Evolutionary conservation across 1,140 invertebrate genomes (phyloP).

Genomic region (Saxidomus purpurata): DNA sequence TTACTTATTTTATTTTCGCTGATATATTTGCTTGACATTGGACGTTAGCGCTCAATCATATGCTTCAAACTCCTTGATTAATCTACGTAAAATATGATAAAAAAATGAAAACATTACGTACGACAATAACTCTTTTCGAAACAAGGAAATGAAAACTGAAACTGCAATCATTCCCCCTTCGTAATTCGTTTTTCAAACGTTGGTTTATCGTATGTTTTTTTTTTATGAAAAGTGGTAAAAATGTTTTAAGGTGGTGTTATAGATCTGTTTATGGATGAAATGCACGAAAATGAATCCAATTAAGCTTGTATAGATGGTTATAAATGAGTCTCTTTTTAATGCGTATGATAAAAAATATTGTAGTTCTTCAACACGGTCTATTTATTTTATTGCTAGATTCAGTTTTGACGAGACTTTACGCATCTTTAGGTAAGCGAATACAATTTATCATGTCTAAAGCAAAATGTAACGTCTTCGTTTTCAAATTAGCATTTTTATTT

Average conservation of each 20-base stretch:
- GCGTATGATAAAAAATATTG: background rate
- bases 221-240: background rate
- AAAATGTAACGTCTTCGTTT: background rate
- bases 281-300: background rate
- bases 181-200: no score
- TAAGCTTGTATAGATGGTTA: background rate
- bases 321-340: background rate
- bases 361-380: background rate
- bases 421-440: background rate
- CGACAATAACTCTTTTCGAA: no score
- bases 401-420: background rate
- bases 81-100: no score
- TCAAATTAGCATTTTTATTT: conserved; percentile 20
- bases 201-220: background rate
- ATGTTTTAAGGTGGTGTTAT: background rate
- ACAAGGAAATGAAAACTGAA: no score
- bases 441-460: background rate
- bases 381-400: background rate
- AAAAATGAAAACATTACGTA: no score
- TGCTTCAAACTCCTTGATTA: no score
- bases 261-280: background rate
- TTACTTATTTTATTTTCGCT: no score
- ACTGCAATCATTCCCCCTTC: no score
- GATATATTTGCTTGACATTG: no score
- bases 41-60: no score